phyloP scores from a whole-genome alignment of 2,797 vertebrate genomes.

The Amphiprion clarkii region DNA sequence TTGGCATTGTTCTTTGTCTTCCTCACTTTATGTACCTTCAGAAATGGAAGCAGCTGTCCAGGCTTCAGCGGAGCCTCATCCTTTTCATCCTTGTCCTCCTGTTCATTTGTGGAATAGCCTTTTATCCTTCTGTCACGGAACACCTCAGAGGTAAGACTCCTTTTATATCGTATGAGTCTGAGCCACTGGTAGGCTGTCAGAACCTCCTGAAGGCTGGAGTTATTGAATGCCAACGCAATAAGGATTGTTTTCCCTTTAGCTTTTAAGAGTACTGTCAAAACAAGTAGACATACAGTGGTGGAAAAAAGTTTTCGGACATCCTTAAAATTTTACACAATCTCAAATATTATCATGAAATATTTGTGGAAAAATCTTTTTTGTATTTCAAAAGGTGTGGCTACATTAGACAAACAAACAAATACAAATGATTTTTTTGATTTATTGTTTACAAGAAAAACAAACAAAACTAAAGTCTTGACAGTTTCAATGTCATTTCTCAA shows the following conservation, averaged over 20 bases:
- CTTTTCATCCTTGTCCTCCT: conserved; percentile 86
- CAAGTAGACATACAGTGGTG: too few species aligned
- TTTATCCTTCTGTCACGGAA: conserved; percentile 83
- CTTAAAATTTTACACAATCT: too few species aligned
- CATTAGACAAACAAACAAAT: too few species aligned
- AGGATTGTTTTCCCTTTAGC: neutral
- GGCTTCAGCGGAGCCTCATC: conserved; percentile 91
- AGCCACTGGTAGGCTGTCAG: neutral
- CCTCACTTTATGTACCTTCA: conserved; percentile 58
- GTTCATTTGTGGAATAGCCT: conserved; percentile 85
- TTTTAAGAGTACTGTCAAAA: neutral
- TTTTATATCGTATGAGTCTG: neutral
- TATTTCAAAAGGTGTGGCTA: too few species aligned
- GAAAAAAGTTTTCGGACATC: too few species aligned
- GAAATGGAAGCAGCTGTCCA: conserved; percentile 97
- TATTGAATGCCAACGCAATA: neutral
- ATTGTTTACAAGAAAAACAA: too few species aligned
- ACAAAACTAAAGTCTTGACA: too few species aligned
- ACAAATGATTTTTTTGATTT: too few species aligned
- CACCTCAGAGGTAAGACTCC: conserved; percentile 86
- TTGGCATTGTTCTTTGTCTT: too few species aligned
- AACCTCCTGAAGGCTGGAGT: neutral
- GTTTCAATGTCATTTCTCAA: too few species aligned
- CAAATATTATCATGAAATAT: too few species aligned
- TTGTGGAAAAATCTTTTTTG: too few species aligned